Percentiles rank a stretch among this genome's conserved stretches.
phyloP scores from a whole-genome alignment of 2,797 vertebrate genomes.

The Rhinogobio ventralis region DNA sequence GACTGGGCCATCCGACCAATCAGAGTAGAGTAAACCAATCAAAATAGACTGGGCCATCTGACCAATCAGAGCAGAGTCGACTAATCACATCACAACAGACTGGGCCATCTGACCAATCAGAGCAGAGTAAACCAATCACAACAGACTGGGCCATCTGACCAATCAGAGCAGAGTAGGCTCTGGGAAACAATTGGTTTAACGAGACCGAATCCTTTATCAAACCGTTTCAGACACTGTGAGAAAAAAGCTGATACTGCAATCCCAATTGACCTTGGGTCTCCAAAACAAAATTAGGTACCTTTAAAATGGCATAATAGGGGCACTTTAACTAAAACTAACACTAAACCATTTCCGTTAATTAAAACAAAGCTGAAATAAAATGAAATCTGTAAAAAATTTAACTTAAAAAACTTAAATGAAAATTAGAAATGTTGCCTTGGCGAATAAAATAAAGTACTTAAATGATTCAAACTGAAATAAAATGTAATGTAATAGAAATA shows the following conservation, averaged over 20 bases:
- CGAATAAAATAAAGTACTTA: neutral
- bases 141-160: no score
- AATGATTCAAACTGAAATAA: neutral
- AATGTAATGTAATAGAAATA: neutral
- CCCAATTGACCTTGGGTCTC: neutral
- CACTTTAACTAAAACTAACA: neutral
- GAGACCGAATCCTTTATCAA: neutral
- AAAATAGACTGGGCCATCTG: no score
- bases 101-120: neutral
- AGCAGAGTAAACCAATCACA: no score
- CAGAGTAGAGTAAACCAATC: no score
- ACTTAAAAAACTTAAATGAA: no score
- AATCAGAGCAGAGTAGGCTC: neutral
- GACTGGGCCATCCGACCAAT: neutral
- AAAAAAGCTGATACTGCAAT: neutral
- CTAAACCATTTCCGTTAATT: neutral
- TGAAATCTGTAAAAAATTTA: no score
- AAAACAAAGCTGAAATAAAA: neutral
- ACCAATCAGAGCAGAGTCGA: no score
- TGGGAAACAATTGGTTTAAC: neutral
- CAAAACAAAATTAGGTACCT: neutral
- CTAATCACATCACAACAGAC: no score
- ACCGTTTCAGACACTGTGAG: neutral
- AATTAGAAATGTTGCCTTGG: no score
- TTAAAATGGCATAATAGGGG: neutral